phyloP scores from a whole-genome alignment of 2,888 invertebrate genomes.

The Euclidia mi region DNA sequence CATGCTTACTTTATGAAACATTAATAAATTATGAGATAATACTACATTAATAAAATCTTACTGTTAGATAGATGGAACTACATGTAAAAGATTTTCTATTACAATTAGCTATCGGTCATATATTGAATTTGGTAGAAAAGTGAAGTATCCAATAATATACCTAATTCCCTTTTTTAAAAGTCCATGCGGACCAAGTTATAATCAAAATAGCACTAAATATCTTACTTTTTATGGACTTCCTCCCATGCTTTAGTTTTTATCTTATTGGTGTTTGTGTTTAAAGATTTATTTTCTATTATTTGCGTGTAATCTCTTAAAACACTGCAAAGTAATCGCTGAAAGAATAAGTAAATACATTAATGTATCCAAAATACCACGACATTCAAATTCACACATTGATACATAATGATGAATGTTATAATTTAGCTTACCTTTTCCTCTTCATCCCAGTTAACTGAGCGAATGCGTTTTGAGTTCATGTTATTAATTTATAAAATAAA shows the following conservation, averaged over 20 bases:
- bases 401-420: background rate
- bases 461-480: constrained; percentile 6
- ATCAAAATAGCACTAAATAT: background rate
- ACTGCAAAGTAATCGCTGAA: constrained; percentile 7
- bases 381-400: too few species aligned
- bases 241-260: constrained; percentile 23
- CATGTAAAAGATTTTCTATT: too few species aligned
- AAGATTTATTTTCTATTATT: constrained; percentile 11
- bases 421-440: constrained; percentile 6
- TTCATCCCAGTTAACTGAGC: constrained; percentile 12
- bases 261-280: constrained; percentile 16
- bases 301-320: constrained; percentile 4
- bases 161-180: too few species aligned
- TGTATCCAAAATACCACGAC: too few species aligned
- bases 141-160: too few species aligned
- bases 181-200: too few species aligned
- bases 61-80: too few species aligned
- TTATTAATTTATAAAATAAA: background rate
- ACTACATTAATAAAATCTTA: too few species aligned
- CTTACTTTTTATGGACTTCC: constrained; percentile 13
- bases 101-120: too few species aligned
- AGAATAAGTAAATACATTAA: background rate
- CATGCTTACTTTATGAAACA: too few species aligned
- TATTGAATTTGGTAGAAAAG: too few species aligned
- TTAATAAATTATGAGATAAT: too few species aligned